phyloP scores from a whole-genome alignment of 2,797 vertebrate species.

The Buceros bicornis region DNA sequence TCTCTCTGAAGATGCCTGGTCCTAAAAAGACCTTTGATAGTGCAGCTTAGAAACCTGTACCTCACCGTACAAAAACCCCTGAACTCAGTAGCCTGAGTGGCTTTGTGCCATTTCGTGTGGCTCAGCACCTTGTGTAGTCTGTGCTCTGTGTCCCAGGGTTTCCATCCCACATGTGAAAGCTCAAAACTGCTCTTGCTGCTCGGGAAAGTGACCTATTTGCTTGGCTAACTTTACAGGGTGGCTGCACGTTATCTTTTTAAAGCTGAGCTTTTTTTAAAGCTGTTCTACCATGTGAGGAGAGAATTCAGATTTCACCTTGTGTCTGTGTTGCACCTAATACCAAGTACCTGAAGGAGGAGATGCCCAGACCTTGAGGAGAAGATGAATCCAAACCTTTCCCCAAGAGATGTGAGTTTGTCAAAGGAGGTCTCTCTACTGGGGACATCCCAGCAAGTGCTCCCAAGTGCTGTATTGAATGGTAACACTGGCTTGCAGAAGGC shows the following conservation, averaged over 20 bases:
- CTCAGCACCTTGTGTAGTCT: background rate
- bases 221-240: background rate
- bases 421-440: background rate
- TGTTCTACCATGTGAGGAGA: background rate
- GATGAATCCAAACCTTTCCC: background rate
- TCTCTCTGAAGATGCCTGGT: background rate
- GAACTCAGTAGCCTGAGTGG: background rate
- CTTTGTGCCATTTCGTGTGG: accelerated
- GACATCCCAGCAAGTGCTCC: background rate
- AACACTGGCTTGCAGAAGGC: background rate
- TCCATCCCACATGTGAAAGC: background rate
- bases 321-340: background rate
- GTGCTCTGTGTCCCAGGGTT: accelerated
- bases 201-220: conserved; percentile 20
- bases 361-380: background rate
- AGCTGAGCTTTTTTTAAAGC: background rate
- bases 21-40: background rate
- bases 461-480: background rate
- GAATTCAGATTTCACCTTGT: accelerated
- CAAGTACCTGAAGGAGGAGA: background rate
- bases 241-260: background rate
- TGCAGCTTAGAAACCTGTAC: background rate
- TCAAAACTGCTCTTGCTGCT: background rate
- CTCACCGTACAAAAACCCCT: background rate
- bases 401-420: background rate